Percentiles rank a stretch among this genome's conserved stretches.
Conservation (phyloP, 2,113 vertebrate species). For the Lophochroa leadbeateri region DNA sequence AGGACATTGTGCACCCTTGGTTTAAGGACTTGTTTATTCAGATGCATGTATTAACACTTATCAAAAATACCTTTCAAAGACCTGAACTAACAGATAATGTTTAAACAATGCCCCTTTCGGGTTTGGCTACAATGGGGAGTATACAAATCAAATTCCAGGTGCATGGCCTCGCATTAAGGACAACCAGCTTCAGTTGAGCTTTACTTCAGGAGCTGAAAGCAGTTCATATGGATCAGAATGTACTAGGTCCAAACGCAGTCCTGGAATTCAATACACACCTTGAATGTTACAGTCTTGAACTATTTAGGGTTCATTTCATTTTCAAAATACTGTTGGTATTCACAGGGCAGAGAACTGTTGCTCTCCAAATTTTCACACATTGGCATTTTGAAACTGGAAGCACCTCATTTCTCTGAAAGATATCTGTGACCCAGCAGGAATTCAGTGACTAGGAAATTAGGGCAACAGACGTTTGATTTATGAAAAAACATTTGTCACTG, state of each 20-base stretch:
- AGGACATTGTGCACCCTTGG: neutral
- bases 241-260: neutral
- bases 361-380: neutral
- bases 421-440: neutral
- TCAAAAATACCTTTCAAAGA: neutral
- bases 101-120: neutral
- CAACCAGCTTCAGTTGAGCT: neutral
- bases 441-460: neutral
- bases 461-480: neutral
- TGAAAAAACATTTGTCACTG: neutral
- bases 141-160: fast-evolving
- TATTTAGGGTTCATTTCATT: neutral
- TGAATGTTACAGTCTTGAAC: neutral
- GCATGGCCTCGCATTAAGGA: neutral
- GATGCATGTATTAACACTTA: neutral
- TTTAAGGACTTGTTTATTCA: neutral
- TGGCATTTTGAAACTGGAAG: neutral
- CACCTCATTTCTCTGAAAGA: neutral
- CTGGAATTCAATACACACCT: fast-evolving
- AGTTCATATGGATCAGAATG: neutral
- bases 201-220: neutral
- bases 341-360: neutral
- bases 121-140: neutral
- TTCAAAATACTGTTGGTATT: neutral
- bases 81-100: fast-evolving